Conservation (phyloP, 2,113 vertebrate species). For the Neodontobutis hainanensis region DNA sequence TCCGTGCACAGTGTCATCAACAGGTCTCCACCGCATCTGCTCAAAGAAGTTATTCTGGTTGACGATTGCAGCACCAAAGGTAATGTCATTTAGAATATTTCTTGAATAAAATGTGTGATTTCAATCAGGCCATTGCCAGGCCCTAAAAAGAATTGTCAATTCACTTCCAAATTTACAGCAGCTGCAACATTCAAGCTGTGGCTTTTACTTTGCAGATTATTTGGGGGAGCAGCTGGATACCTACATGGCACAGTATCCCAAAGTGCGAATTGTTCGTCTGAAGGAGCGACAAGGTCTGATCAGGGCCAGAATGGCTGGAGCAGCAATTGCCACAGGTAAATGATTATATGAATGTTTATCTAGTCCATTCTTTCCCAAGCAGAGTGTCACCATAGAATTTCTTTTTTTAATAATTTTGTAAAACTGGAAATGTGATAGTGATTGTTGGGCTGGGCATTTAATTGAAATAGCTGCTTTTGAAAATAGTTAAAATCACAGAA, state of each 20-base stretch:
- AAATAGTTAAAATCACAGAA: no score
- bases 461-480: no score
- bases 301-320: slow-evolving; percentile 89
- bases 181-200: not conserved
- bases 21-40: slow-evolving; percentile 86
- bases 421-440: no score
- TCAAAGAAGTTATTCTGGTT: slow-evolving; percentile 92
- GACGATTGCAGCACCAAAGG: slow-evolving; percentile 96
- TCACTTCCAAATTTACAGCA: not conserved
- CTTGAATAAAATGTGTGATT: no score
- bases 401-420: no score
- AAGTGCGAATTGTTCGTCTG: slow-evolving; percentile 90
- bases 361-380: not conserved
- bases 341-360: not conserved
- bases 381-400: no score
- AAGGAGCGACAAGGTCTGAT: slow-evolving; percentile 92
- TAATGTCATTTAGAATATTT: slow-evolving; percentile 32
- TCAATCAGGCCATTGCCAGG: no score
- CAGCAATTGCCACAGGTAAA: slow-evolving; percentile 86
- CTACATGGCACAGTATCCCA: slow-evolving; percentile 89
- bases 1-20: slow-evolving; percentile 94
- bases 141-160: no score
- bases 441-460: no score
- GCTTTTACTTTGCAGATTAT: slow-evolving; percentile 76
- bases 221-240: slow-evolving; percentile 86